phyloP scores from a whole-genome alignment of 2,797 vertebrate species.

The Myotis vivesi region DNA sequence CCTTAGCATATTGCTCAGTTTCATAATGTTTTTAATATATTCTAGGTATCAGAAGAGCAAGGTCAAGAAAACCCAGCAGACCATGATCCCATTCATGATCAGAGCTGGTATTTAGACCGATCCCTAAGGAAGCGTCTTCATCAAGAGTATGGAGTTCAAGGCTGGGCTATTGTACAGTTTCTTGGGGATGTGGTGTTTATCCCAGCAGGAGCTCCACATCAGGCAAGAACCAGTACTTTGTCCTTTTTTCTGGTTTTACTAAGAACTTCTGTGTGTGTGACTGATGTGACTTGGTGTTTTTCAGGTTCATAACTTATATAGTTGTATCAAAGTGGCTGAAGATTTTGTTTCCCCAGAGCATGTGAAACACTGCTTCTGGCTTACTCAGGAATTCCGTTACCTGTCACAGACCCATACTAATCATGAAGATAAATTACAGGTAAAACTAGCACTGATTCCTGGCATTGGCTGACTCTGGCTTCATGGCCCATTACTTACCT shows the following conservation, averaged over 20 bases:
- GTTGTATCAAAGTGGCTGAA: conserved; percentile 89
- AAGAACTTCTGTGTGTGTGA: accelerated
- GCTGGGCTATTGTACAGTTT: conserved; percentile 89
- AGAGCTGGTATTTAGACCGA: conserved; percentile 88
- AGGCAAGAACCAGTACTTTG: conserved; percentile 77
- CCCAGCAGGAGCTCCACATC: conserved; percentile 88
- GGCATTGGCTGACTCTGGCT: neutral
- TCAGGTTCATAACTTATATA: conserved; percentile 89
- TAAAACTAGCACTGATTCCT: conserved; percentile 64
- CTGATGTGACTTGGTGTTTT: conserved; percentile 69
- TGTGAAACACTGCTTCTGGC: conserved; percentile 89
- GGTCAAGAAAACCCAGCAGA: conserved; percentile 87
- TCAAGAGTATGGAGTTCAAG: conserved; percentile 87
- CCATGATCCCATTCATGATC: conserved; percentile 88
- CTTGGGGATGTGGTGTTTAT: conserved; percentile 89
- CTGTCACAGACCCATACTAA: conserved; percentile 88
- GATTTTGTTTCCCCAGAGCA: conserved; percentile 90
- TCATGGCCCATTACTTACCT: neutral
- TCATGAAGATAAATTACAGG: conserved; percentile 89
- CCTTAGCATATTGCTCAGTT: neutral
- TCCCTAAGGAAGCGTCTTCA: conserved; percentile 84
- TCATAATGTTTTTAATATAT: conserved; percentile 3
- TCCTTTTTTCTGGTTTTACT: neutral
- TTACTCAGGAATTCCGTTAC: conserved; percentile 89
- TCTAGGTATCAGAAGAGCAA: conserved; percentile 87